Evolutionary conservation across 2,113 vertebrate species (phyloP).

Genomic region (Regulus satrapa): DNA sequence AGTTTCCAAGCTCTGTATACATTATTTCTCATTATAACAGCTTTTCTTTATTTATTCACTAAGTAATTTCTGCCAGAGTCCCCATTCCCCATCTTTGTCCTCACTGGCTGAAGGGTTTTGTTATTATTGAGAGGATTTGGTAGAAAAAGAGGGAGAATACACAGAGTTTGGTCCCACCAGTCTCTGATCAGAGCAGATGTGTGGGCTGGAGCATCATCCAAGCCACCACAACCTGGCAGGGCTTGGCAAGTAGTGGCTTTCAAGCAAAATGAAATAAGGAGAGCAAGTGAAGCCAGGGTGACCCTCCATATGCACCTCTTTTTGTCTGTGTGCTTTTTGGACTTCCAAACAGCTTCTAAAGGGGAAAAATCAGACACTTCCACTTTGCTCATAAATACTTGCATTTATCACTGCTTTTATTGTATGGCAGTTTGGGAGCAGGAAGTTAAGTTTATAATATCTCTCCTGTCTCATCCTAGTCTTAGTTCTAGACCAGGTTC

Average conservation of each 20-base stretch:
- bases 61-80: neutral
- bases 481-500: neutral
- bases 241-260: neutral
- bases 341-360: neutral
- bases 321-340: rapidly evolving
- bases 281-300: neutral
- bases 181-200: neutral
- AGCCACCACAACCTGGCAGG: neutral
- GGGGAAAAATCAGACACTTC: neutral
- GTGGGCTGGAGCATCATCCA: neutral
- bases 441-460: neutral
- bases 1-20: neutral
- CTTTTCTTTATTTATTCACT: neutral
- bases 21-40: neutral
- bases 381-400: neutral
- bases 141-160: neutral
- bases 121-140: neutral
- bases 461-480: neutral
- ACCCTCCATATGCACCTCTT: rapidly evolving
- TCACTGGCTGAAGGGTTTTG: neutral
- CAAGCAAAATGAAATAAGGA: neutral
- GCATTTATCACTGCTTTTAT: neutral
- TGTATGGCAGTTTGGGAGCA: neutral
- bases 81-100: neutral
- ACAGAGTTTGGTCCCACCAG: neutral